Evolutionary conservation across 2,113 vertebrate genomes (phyloP).

Genomic region (Pyxicephalus adspersus): DNA sequence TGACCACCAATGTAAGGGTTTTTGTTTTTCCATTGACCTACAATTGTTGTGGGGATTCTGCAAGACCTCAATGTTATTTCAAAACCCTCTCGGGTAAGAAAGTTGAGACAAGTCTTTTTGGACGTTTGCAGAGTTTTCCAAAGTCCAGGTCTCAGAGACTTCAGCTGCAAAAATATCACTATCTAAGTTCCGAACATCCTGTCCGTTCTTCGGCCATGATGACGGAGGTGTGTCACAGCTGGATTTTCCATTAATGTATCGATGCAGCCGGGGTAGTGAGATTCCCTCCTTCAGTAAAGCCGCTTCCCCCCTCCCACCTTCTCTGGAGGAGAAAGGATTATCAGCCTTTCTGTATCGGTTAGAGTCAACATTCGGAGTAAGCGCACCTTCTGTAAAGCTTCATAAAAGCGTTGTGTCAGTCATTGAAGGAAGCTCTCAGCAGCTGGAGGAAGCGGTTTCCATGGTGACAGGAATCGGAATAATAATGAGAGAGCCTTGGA

Average conservation of each 20-base stretch:
- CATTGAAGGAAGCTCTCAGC: conserved; percentile 42
- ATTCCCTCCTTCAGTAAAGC: background rate
- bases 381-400: conserved; percentile 38
- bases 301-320: background rate
- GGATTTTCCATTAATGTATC: background rate
- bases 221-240: too few species aligned
- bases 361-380: background rate
- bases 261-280: background rate
- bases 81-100: too few species aligned
- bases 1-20: too few species aligned
- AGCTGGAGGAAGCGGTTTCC: conserved; percentile 62
- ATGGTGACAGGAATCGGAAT: conserved; percentile 60
- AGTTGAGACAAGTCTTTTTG: too few species aligned
- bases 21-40: too few species aligned
- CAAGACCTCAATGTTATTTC: too few species aligned
- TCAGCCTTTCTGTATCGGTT: background rate
- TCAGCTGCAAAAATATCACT: too few species aligned
- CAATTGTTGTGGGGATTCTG: too few species aligned
- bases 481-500: conserved; percentile 51
- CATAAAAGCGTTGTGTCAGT: conserved; percentile 54
- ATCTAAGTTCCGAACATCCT: too few species aligned
- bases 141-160: too few species aligned
- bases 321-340: background rate
- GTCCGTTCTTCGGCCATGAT: too few species aligned
- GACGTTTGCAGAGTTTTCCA: too few species aligned